Conservation (phyloP, 2,888 invertebrate species). For the Acanthoscelides obtectus region DNA sequence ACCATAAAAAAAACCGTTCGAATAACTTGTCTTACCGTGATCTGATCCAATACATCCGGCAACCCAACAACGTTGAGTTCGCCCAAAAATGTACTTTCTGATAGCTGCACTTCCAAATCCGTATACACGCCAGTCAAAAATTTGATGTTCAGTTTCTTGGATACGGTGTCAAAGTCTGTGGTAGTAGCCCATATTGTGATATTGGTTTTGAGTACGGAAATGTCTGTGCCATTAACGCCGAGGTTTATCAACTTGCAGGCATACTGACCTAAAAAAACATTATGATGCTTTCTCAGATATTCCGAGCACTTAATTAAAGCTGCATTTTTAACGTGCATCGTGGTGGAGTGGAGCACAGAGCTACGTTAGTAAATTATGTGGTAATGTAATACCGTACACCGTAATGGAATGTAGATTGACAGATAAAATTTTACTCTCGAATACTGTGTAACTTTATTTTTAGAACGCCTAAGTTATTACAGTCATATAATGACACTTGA, state of each 20-base stretch:
- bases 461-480: no score
- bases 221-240: conserved; percentile 29
- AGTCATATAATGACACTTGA: no score
- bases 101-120: conserved; percentile 28
- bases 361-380: no score
- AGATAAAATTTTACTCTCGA: no score
- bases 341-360: no score
- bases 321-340: no score
- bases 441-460: no score
- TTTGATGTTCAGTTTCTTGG: conserved; percentile 33
- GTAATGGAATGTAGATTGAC: no score
- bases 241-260: conserved; percentile 39
- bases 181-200: conserved; percentile 39
- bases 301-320: no score
- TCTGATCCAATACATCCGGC: conserved; percentile 53
- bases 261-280: conserved; percentile 38
- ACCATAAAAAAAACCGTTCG: no score
- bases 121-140: conserved; percentile 43
- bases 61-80: conserved; percentile 51
- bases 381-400: no score
- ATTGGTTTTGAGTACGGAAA: conserved; percentile 36
- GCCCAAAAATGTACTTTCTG: conserved; percentile 27
- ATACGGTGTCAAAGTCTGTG: conserved; percentile 31
- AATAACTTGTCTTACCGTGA: conserved; percentile 45
- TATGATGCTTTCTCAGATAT: no score